Evolutionary conservation across 2,797 vertebrate genomes (phyloP), one percentile per base, ranked within the genome.

Genomic region (Anguilla anguilla): DNA sequence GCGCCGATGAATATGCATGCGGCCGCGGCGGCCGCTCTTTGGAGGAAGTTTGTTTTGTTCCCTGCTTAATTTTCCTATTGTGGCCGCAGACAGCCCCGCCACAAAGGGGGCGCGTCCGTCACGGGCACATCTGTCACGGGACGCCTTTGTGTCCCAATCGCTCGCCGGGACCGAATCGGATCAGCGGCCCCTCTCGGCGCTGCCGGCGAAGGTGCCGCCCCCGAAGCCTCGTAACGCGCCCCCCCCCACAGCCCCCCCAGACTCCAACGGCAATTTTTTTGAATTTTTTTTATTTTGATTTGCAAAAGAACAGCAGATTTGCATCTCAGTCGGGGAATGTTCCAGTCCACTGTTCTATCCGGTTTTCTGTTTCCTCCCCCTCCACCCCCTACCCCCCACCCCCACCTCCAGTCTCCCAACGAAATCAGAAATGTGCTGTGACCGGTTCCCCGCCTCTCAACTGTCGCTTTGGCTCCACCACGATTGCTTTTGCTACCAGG

Each of bases 271-370:
- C n/a, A 31, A 69, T 69, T 22, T 69, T 19, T 69, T 39, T 39
- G 1, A 2, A 2, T 39, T 39, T 39, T 39, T 39, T 39, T 39
- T 2, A 39, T 39, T 39, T 39, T 39, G 39, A 39, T 77, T 43
- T 39, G 31, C 72, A 6, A 49, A 49, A 17, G 51, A 84, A 51
- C n/a, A 55, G 49, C 25, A 43, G 82, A 84, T 84, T 53, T 84
- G 82, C 53, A 84, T 84, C 82, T 84, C 82, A 31, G n/a, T 35
- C 10, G 35, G 19, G 82, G 53, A 55, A 28, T 57, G 82, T 83
- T 83, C 51, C 82, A 83, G 82, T 55, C 49, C 0, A 49, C 43
- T n/a, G 25, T 28, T 55, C 13, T 57, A 5, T 84, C 51, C 22
- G 25, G 46, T 51, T 55, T 51, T 83, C 49, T 79, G 53, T 84